A percentile compares a stretch with the other conserved stretches of the same genome.
These are phyloP conservation scores for Trachops cirrhosus DNA, from an alignment of 2,797 vertebrate species.

Conservation along the genomic window DNA sequence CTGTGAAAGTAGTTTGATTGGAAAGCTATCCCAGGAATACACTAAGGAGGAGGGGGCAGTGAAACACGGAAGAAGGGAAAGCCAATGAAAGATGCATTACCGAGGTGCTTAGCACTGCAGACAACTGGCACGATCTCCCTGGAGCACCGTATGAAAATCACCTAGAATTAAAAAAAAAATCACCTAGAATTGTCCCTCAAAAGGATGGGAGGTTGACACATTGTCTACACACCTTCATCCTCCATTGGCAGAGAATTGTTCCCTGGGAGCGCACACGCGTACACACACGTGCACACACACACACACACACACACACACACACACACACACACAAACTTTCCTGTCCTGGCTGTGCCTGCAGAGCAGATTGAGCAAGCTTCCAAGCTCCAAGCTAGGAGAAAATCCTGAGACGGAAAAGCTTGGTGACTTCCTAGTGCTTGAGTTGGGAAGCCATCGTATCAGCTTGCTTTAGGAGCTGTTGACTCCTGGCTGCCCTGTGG, in stretches of 20 bases:
- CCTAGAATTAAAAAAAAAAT: neutral
- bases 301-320: too few species aligned
- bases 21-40: neutral
- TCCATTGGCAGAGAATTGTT: neutral
- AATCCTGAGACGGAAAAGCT: neutral
- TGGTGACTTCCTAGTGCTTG: neutral
- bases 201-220: neutral
- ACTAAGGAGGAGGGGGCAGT: neutral
- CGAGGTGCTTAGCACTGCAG: neutral
- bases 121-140: neutral
- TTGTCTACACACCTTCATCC: neutral
- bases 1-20: neutral
- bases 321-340: neutral
- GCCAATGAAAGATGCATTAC: neutral
- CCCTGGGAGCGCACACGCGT: neutral
- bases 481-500: neutral
- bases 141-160: neutral
- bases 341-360: neutral
- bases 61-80: neutral
- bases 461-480: neutral
- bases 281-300: rapidly evolving
- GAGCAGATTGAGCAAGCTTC: neutral
- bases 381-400: neutral
- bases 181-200: neutral
- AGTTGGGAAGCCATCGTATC: neutral